phyloP scores from a whole-genome alignment of 2,888 invertebrate genomes.

The Callinectes sapidus region DNA sequence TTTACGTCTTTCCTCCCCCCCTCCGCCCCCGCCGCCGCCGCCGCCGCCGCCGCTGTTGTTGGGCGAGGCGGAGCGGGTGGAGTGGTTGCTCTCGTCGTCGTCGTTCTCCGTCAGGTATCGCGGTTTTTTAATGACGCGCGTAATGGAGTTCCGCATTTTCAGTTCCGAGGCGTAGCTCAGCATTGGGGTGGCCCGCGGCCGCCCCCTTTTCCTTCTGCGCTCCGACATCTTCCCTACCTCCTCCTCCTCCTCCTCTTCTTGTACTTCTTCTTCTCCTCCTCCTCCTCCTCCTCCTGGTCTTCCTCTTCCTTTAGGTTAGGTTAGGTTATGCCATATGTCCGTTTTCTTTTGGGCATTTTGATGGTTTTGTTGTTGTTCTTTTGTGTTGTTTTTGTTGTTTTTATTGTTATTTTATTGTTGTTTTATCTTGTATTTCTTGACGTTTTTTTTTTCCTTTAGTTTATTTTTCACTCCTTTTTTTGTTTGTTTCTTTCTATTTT shows the following conservation, averaged over 20 bases:
- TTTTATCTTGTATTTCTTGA: no score
- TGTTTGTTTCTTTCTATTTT: no score
- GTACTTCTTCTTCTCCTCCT: constrained; percentile 27
- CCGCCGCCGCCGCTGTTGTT: neutral
- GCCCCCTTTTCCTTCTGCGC: constrained; percentile 69
- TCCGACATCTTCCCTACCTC: constrained; percentile 65
- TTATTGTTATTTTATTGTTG: no score
- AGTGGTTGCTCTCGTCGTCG: constrained; percentile 64
- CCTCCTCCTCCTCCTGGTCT: neutral
- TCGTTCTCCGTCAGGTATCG: constrained; percentile 84
- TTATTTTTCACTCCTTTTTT: no score
- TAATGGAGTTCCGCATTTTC: constrained; percentile 71
- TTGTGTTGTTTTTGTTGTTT: neutral
- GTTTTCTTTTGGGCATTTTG: no score
- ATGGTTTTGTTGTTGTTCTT: no score
- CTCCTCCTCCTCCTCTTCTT: neutral
- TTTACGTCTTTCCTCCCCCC: constrained; percentile 50
- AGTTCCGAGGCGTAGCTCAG: constrained; percentile 70
- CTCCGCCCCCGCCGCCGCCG: no score
- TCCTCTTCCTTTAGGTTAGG: neutral
- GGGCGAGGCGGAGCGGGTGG: constrained; percentile 52
- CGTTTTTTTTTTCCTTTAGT: no score
- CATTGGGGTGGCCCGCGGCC: constrained; percentile 68
- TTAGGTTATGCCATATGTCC: no score
- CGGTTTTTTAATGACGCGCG: constrained; percentile 85